These are phyloP conservation scores for Himalopsyche phryganea DNA, from an alignment of 1,140 invertebrate genomes.

Conservation along the genomic window DNA sequence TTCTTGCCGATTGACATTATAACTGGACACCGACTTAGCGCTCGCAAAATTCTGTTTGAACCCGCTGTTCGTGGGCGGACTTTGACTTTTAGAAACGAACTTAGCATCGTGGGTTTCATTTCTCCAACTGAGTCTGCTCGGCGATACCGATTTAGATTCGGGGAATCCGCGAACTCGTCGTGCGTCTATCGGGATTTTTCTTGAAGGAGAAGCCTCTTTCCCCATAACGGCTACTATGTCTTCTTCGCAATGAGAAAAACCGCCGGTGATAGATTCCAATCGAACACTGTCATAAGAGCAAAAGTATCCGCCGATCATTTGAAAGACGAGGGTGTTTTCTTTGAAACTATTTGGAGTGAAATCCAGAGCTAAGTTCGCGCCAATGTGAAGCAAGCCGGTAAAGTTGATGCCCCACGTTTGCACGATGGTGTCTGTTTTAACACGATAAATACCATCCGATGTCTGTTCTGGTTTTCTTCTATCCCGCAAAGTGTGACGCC, in stretches of 20 bases:
- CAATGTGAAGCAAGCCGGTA: conserved; percentile 74
- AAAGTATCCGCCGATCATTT: conserved; percentile 84
- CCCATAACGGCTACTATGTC: conserved; percentile 8
- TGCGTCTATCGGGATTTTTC: conserved; percentile 24
- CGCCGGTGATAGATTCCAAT: conserved; percentile 38
- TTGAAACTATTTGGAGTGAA: conserved; percentile 69
- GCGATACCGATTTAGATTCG: conserved; percentile 45
- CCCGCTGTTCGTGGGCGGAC: conserved; percentile 41
- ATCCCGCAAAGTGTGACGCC: conserved; percentile 46
- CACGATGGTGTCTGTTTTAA: conserved; percentile 52
- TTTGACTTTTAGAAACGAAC: conserved; percentile 48
- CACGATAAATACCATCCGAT: neutral
- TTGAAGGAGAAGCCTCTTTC: conserved; percentile 24
- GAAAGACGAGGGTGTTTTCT: conserved; percentile 79
- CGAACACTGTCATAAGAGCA: conserved; percentile 60
- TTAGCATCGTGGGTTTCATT: conserved; percentile 43
- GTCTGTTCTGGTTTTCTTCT: neutral
- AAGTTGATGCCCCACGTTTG: conserved; percentile 84
- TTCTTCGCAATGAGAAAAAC: neutral
- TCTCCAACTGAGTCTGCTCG: conserved; percentile 41
- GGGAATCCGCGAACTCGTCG: conserved; percentile 22
- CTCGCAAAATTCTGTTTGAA: conserved; percentile 45
- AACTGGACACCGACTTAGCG: conserved; percentile 39
- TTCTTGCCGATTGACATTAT: conserved; percentile 11
- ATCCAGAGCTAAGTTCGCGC: conserved; percentile 64